A percentile compares a stretch with the other conserved stretches of the same genome.
Conservation (phyloP, 2,113 vertebrate genomes). For the Gavialis gangeticus region DNA sequence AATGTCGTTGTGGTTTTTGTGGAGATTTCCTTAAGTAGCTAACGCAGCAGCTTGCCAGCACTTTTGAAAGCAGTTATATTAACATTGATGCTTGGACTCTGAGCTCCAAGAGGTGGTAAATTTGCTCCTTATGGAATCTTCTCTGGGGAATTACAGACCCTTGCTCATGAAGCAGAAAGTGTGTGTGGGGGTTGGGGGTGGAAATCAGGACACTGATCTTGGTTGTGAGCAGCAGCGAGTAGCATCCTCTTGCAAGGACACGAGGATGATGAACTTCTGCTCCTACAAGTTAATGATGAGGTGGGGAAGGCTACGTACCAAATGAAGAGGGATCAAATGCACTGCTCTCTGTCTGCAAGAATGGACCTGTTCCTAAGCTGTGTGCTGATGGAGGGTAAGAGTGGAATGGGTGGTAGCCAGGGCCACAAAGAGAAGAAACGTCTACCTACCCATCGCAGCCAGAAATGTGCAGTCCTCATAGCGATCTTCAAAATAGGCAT, state of each 20-base stretch:
- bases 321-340: too few species aligned
- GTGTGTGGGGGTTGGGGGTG: too few species aligned
- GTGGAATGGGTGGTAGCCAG: background rate
- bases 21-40: background rate
- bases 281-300: too few species aligned
- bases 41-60: background rate
- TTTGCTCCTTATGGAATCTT: background rate
- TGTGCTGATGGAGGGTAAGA: fast-evolving
- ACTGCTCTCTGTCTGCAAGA: too few species aligned
- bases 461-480: too few species aligned
- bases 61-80: background rate
- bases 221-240: background rate
- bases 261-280: too few species aligned
- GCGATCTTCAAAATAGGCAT: too few species aligned
- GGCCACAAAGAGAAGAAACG: background rate
- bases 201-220: background rate
- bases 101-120: background rate
- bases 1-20: background rate
- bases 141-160: background rate
- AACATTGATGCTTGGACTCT: slow-evolving; percentile 25
- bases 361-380: background rate
- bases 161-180: background rate
- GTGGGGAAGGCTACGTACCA: too few species aligned
- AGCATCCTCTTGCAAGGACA: background rate
- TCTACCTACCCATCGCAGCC: too few species aligned